Percentiles rank a stretch among this genome's conserved stretches.
Evolutionary conservation across 1,140 invertebrate genomes (phyloP).

Genomic region (Amphibalanus amphitrite): DNA sequence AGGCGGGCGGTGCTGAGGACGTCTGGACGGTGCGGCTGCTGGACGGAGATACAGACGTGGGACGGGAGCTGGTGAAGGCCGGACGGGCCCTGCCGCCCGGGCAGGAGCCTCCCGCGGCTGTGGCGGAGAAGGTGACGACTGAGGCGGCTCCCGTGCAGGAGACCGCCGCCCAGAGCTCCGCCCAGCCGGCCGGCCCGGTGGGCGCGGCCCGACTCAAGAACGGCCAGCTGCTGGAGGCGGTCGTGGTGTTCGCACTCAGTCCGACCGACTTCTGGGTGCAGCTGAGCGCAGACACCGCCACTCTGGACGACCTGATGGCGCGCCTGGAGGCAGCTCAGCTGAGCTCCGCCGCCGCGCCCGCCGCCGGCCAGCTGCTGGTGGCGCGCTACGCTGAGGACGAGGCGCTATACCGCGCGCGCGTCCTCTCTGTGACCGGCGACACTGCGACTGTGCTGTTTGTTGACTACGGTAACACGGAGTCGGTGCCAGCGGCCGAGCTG

Average conservation of each 20-base stretch:
- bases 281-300: not conserved
- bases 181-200: too few species aligned
- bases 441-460: not conserved
- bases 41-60: not conserved
- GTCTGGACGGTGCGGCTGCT: not conserved
- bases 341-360: too few species aligned
- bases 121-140: too few species aligned
- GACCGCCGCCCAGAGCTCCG: too few species aligned
- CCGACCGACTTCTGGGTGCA: not conserved
- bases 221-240: not conserved
- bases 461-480: not conserved
- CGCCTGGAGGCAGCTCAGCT: not conserved
- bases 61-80: not conserved
- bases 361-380: not conserved
- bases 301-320: not conserved
- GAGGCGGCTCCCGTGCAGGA: too few species aligned
- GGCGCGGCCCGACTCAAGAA: not conserved
- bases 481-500: not conserved
- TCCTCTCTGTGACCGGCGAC: not conserved
- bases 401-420: not conserved
- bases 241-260: not conserved
- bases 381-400: not conserved
- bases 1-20: too few species aligned
- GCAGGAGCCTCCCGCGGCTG: not conserved
- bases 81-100: not conserved